These are phyloP conservation scores for Spicauda simplicius DNA, from an alignment of 2,888 invertebrate genomes.

Conservation along the genomic window DNA sequence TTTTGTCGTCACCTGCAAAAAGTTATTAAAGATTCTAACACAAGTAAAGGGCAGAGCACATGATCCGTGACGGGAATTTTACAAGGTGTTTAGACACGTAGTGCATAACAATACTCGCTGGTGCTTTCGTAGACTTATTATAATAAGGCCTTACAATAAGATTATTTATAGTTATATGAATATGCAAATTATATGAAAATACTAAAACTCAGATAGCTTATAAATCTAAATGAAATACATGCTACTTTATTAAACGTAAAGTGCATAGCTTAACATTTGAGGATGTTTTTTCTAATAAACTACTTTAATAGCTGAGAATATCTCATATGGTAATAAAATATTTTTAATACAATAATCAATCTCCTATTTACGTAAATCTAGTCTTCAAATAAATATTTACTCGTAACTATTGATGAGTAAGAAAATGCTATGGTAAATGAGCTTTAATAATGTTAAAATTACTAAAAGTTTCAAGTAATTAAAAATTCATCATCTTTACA, in stretches of 20 bases:
- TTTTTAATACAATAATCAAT: neutral
- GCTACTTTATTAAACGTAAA: too few relatives aligned
- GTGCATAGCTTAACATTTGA: too few relatives aligned
- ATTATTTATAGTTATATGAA: slow-evolving; percentile 38
- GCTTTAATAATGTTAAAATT: neutral
- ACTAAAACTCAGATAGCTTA: neutral
- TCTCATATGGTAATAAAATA: neutral
- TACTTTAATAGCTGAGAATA: too few relatives aligned
- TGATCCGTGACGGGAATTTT: neutral
- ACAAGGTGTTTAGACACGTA: slow-evolving; percentile 48
- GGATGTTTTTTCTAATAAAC: too few relatives aligned
- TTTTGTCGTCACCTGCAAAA: too few relatives aligned
- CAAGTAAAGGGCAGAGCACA: neutral
- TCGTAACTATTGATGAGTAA: neutral
- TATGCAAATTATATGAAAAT: neutral
- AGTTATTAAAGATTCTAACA: too few relatives aligned
- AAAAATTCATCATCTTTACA: too few relatives aligned
- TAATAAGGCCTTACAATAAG: slow-evolving; percentile 46
- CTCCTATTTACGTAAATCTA: neutral
- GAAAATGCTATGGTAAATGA: neutral
- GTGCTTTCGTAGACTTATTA: slow-evolving; percentile 26
- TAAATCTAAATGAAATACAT: neutral
- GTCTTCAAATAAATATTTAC: neutral
- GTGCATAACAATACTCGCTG: slow-evolving; percentile 48
- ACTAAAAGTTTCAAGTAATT: neutral